These are phyloP conservation scores for Aspidapion aeneum DNA, from an alignment of 2,888 invertebrate genomes.

Conservation along the genomic window DNA sequence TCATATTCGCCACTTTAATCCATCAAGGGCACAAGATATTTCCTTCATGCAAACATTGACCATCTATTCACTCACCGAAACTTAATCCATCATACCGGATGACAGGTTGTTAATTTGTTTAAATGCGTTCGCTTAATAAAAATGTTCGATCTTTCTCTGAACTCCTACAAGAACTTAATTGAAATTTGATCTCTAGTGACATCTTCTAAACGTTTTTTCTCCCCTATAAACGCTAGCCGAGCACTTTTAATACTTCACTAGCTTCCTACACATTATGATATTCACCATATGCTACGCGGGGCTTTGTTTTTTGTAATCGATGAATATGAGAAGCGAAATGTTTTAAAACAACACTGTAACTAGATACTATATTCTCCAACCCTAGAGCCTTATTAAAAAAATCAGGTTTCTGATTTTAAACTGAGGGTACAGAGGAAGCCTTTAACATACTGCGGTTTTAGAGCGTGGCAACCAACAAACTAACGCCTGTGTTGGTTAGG, in stretches of 20 bases:
- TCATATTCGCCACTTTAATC: neutral
- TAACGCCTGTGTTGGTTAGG: too few species aligned
- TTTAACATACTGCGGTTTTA: neutral
- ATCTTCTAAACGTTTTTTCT: conserved; percentile 20
- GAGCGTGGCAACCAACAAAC: neutral
- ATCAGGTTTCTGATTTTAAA: neutral
- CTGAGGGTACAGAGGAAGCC: neutral
- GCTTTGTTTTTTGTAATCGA: conserved; percentile 12
- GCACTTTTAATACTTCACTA: conserved; percentile 21
- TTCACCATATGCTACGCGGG: conserved; percentile 15
- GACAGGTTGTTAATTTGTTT: neutral
- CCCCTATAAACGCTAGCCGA: conserved; percentile 7
- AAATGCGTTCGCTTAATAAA: neutral
- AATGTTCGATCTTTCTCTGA: neutral
- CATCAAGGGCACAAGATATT: neutral
- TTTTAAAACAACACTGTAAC: neutral
- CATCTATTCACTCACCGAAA: neutral
- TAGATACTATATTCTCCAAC: neutral
- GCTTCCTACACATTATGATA: conserved; percentile 16
- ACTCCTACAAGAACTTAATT: conserved; percentile 8
- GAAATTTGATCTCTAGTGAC: conserved; percentile 12
- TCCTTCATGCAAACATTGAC: neutral
- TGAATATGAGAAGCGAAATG: neutral
- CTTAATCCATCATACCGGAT: neutral
- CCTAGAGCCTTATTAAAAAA: neutral